A percentile compares a stretch with the other conserved stretches of the same genome.
These are phyloP conservation scores for Monomorium pharaonis DNA, from an alignment of 1,140 invertebrate genomes.

Conservation along the genomic window DNA sequence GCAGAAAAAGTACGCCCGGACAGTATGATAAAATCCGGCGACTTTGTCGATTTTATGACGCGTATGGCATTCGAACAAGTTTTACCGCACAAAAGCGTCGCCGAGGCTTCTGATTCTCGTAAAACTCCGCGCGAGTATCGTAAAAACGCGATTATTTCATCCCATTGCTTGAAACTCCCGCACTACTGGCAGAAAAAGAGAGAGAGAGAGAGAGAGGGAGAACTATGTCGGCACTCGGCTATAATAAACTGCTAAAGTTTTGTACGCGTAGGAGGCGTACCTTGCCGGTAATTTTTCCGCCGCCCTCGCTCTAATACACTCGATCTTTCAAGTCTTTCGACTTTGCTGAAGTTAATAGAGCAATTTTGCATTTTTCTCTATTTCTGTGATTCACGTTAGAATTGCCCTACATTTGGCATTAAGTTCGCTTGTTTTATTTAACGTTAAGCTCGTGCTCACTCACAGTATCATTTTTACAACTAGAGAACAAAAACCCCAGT, in stretches of 20 bases:
- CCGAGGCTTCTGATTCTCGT: constrained; percentile 53
- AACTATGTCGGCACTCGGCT: constrained; percentile 42
- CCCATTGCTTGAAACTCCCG: constrained; percentile 50
- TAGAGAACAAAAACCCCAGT: background rate
- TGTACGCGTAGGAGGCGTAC: constrained; percentile 15
- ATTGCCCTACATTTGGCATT: background rate
- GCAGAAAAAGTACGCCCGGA: constrained; percentile 37
- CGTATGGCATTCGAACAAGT: constrained; percentile 47
- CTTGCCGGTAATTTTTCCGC: constrained; percentile 45
- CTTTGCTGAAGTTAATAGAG: constrained; percentile 21
- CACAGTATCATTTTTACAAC: background rate
- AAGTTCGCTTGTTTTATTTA: background rate
- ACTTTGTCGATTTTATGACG: constrained; percentile 58
- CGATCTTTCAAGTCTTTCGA: background rate
- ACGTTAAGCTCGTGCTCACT: background rate
- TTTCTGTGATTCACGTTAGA: background rate
- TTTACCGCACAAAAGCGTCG: constrained; percentile 49
- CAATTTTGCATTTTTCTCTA: background rate
- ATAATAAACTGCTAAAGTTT: constrained; percentile 57
- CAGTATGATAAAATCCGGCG: constrained; percentile 8
- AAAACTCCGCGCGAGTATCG: constrained; percentile 54
- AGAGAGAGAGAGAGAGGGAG: too few relatives aligned
- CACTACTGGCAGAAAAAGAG: background rate
- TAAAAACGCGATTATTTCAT: constrained; percentile 58
- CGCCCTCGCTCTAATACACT: background rate